Conservation (phyloP, 1,140 invertebrate species). For the Hetaerina americana region DNA sequence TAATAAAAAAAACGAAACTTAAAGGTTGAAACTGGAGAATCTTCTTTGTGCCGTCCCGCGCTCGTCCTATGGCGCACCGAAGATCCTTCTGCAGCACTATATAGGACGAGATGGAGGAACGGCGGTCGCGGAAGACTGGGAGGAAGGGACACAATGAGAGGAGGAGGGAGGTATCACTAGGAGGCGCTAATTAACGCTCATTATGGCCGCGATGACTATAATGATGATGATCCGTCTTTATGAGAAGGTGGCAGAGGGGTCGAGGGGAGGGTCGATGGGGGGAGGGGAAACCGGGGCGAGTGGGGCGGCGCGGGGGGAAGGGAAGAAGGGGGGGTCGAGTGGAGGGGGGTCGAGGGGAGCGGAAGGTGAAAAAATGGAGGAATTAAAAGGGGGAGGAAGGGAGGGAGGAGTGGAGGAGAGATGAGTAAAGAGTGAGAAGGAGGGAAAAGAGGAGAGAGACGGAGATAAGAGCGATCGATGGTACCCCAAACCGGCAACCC, state of each 20-base stretch:
- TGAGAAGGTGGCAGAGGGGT: neutral
- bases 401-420: neutral
- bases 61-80: too few relatives aligned
- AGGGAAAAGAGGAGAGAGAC: slow-evolving; percentile 2
- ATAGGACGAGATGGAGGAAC: too few relatives aligned
- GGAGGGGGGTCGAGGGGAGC: neutral
- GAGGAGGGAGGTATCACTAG: neutral
- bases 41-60: too few relatives aligned
- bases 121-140: too few relatives aligned
- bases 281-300: neutral
- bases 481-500: neutral
- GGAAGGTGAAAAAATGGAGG: neutral
- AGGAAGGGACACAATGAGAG: neutral
- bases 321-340: neutral
- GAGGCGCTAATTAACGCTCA: neutral
- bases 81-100: too few relatives aligned
- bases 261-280: neutral
- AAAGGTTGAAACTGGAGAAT: too few relatives aligned
- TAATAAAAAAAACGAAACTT: too few relatives aligned
- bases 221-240: neutral
- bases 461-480: neutral
- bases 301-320: neutral
- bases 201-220: neutral
- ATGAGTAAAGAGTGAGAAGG: neutral
- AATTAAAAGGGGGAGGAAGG: neutral